Evolutionary conservation across 2,113 vertebrate genomes (phyloP).

Genomic region (Leptodactylus fuscus): DNA sequence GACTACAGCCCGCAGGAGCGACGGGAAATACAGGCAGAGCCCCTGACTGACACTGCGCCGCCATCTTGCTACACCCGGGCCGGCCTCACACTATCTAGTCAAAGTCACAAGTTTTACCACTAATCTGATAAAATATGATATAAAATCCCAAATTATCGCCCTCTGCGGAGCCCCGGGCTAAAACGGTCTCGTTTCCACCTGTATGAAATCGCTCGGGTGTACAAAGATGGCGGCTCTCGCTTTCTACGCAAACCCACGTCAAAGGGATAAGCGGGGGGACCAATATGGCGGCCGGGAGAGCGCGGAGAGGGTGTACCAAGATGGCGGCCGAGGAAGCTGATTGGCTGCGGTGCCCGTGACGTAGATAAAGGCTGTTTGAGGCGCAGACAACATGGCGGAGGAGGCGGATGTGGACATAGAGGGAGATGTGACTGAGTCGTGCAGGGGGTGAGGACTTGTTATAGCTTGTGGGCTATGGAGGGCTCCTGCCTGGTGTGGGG

Average conservation of each 20-base stretch:
- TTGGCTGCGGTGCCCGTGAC: neutral
- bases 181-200: too few relatives aligned
- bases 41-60: neutral
- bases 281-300: neutral
- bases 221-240: neutral
- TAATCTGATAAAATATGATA: neutral
- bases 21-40: neutral
- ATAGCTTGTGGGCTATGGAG: neutral
- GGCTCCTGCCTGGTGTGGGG: neutral
- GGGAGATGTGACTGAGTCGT: constrained; percentile 78
- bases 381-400: constrained; percentile 75
- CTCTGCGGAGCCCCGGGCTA: too few relatives aligned
- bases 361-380: neutral
- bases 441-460: constrained; percentile 62
- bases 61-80: constrained; percentile 39
- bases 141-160: too few relatives aligned
- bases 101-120: neutral
- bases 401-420: constrained; percentile 91
- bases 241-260: neutral
- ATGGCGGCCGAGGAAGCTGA: neutral
- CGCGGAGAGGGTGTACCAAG: neutral
- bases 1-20: neutral
- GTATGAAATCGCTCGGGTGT: neutral
- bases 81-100: too few relatives aligned
- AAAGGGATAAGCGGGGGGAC: neutral